Evolutionary conservation across 2,113 vertebrate genomes (phyloP), one percentile per base, ranked within the genome.

Genomic region (Xenotilapia flavipinnis): DNA sequence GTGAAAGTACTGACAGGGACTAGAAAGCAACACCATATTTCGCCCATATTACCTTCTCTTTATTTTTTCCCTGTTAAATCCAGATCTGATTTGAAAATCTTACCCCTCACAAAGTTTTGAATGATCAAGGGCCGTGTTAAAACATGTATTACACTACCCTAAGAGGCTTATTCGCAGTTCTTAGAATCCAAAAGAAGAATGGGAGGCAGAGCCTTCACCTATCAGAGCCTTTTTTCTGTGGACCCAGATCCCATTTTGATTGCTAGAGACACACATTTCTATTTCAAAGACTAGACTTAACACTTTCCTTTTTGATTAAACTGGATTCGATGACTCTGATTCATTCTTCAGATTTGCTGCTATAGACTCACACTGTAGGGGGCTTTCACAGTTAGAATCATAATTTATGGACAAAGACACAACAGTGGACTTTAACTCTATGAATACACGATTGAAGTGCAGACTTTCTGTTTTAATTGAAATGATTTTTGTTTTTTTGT

Each of bases 401-500:
- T 6, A 42, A 26, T 17, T 45, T 10, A 73, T 45, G 21, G 13
- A 26, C 8, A 45, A 45, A 45, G 38, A 42, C n/a, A 45, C 68
- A 1, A 42, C 21, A 26, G 13, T 45, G 38, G 12, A 42, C n/a
- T 70, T 42, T 23, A 45, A 73, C 40, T 26, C 21, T 3, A 7
- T 73, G 8, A 73, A 0, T 15, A 26, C 3, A 0, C 0, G 13
- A 17, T 47, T 47, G 0, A 47, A 7, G 38, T 70, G 38, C n/a
- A 23, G 1, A 45, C 21, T 45, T 26, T 26, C 65, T 26, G 65
- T 14, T 73, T 26, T 70, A 42, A 42, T 42, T 23, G 12, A 33
- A 33, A 33, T 33, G 33, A 33, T 33, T 7, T 33, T 33, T 33
- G 6, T 31, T 6, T 31, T 31, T 31, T 6, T 1, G n/a, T n/a